Evolutionary conservation across 2,797 vertebrate species (phyloP), one percentile per base, ranked within the genome.

Genomic region (Psittacula derbiana): DNA sequence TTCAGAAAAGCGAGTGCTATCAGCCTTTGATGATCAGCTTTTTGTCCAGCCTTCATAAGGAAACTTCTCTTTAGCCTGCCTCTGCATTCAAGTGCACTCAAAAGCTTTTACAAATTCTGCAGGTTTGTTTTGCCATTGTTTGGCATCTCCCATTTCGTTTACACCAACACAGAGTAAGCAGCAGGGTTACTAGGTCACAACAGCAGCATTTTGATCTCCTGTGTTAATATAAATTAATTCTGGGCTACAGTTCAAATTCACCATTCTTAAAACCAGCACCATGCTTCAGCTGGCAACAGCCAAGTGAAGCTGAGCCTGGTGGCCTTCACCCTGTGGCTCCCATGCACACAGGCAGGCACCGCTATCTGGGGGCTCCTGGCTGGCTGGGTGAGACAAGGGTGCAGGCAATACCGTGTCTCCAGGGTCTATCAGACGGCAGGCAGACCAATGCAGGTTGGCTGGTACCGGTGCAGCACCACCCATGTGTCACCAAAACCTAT

Each of bases 291-390:
- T 67, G 41, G 62, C 81, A 90, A 25, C 4, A 10, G 14, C 12
- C 28, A 69, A 55, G 64, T 4, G 4, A 85, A 53, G 53, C 43
- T n/a, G 43, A 92, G 25, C 30, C 14, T 23, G 18, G 19, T 25
- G 16, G 30, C 40, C 38, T 66, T 58, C 0, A 13, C 11, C 36
- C n/a, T 1, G 1, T 2, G 2, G 27, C 10, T 33, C 44, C 9
- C 53, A 58, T 52, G 73, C 25, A 71, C 1, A 5, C n/a, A 38
- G 20, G 10, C 67, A 50, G 55, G 13, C 20, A 31, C 12, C 0
- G 8, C 1, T 8, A 4, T 23, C 61, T 5, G 61, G 38, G 10
- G 24, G 60, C 11, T 49, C 4, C 11, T 0, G 0, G 25, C 16
- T 43, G 49, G 19, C 60, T 33, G 36, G 36, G 47, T 2, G 6